Base-by-base conservation (phyloP, 2,888 invertebrate genomes). In the Drosophila paranaensis region DNA sequence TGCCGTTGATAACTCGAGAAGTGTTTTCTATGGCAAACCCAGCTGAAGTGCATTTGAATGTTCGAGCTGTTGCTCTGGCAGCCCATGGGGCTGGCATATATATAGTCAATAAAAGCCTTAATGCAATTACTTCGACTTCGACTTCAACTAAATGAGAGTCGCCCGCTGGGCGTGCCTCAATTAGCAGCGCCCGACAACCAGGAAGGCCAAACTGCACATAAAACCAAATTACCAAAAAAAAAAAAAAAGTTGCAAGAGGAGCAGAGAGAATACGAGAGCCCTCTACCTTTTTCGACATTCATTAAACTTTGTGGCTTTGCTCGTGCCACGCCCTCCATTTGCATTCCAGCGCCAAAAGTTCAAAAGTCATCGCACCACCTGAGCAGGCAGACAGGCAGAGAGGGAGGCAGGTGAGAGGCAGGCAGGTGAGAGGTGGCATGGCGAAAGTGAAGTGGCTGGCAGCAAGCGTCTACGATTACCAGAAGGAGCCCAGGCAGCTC, bases 351-450 rank as follows among this genome's bases (percentile, higher is more conserved):
- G 84, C 83, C 55, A 71, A 68, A 71, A 86, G 89, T 89, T 87
- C 80, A 89, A 87, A 82, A 88, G 84, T 82, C 77, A 77, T 77
- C 84, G 84, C 84, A 84, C 84, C 82, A 79, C 69, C 60, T 2
- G 63, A 60, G 56, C 55, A 2, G 10, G 3, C 57, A 56, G 60
- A 50, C 30, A 43, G 8, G 9, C 43, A 40, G n/a, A 10, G n/a
- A 30, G 55, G 5, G 53, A 2, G 10, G 3, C 57, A 56, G 60
- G 51, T 16, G 2, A 20, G 20, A 20, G 20, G 2, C 20, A 35
- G 8, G 6, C n/a, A 30, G 13, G 6, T n/a, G 5, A 50, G 16
- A 13, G 46, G n/a, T n/a, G 27, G n/a, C 48, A 4, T 10, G 60
- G 58, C 64, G 48, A 10, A 16, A 61, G 27, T 55, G 62, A 71